phyloP scores from a whole-genome alignment of 2,888 invertebrate genomes.

The Panzeria rudis region DNA sequence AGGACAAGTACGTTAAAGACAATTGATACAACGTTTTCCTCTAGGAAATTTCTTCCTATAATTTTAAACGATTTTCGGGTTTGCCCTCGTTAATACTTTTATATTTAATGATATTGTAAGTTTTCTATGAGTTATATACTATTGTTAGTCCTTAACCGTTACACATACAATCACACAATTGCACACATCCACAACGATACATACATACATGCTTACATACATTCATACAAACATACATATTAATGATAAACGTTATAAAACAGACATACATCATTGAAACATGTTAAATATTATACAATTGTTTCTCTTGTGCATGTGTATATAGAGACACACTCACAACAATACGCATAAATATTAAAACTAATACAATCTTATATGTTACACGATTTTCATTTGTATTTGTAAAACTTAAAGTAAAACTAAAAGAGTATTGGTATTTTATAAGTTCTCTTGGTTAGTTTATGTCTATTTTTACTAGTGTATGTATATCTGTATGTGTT shows the following conservation, averaged over 20 bases:
- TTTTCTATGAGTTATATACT: constrained; percentile 70
- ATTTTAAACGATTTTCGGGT: background rate
- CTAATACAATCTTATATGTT: constrained; percentile 16
- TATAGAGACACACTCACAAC: constrained; percentile 11
- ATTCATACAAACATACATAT: constrained; percentile 16
- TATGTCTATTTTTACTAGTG: constrained; percentile 14
- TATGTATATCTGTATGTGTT: constrained; percentile 17
- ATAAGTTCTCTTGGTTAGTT: constrained; percentile 67
- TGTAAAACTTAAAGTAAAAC: constrained; percentile 28
- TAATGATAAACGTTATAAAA: constrained; percentile 43
- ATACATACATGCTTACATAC: background rate
- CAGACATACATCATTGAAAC: constrained; percentile 70
- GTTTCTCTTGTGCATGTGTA: constrained; percentile 43
- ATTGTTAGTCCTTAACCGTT: constrained; percentile 65
- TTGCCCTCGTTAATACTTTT: constrained; percentile 18
- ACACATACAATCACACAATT: constrained; percentile 13
- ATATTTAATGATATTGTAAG: constrained; percentile 69
- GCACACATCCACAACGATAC: background rate
- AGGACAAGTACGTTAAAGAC: too few species aligned
- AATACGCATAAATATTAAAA: constrained; percentile 4
- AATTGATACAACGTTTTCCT: background rate
- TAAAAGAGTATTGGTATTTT: constrained; percentile 43
- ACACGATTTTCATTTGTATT: constrained; percentile 42
- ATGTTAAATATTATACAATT: constrained; percentile 68
- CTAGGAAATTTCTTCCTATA: background rate